Evolutionary conservation across 2,113 vertebrate species (phyloP).

Genomic region (Cromileptes altivelis): DNA sequence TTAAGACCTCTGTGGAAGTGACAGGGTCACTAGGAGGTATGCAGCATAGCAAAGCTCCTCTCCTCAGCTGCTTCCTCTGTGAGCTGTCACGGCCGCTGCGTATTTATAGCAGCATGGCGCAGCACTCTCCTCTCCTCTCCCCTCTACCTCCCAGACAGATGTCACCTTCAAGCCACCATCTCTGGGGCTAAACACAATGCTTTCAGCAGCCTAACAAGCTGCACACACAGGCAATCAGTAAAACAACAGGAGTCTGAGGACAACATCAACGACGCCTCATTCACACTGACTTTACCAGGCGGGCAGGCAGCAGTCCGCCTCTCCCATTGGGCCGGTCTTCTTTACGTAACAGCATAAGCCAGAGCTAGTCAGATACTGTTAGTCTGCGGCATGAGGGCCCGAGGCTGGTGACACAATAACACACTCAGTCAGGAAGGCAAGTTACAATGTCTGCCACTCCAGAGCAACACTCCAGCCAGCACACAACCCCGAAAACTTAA

Average conservation of each 20-base stretch:
- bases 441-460: slow-evolving; percentile 48
- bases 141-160: slow-evolving; percentile 78
- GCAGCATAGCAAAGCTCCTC: slow-evolving; percentile 77
- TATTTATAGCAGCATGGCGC: slow-evolving; percentile 81
- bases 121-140: slow-evolving; percentile 60
- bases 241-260: slow-evolving; percentile 70
- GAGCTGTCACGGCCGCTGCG: slow-evolving; percentile 76
- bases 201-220: slow-evolving; percentile 78
- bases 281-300: slow-evolving; percentile 53
- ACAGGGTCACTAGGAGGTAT: slow-evolving; percentile 85
- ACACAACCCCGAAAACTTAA: slow-evolving; percentile 43
- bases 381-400: slow-evolving; percentile 40
- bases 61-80: slow-evolving; percentile 86
- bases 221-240: slow-evolving; percentile 60
- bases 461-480: slow-evolving; percentile 50
- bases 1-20: slow-evolving; percentile 86
- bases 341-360: slow-evolving; percentile 60
- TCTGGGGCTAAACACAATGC: slow-evolving; percentile 77
- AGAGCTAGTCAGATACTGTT: slow-evolving; percentile 53
- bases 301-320: slow-evolving; percentile 39
- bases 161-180: slow-evolving; percentile 84
- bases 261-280: slow-evolving; percentile 60
- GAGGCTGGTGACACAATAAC: slow-evolving; percentile 59
- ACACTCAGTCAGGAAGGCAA: slow-evolving; percentile 55
- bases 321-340: slow-evolving; percentile 41